A percentile compares a stretch with the other conserved stretches of the same genome.
These are phyloP conservation scores for Acipenser transmontanus DNA, from an alignment of 2,797 vertebrate genomes.

Conservation along the genomic window DNA sequence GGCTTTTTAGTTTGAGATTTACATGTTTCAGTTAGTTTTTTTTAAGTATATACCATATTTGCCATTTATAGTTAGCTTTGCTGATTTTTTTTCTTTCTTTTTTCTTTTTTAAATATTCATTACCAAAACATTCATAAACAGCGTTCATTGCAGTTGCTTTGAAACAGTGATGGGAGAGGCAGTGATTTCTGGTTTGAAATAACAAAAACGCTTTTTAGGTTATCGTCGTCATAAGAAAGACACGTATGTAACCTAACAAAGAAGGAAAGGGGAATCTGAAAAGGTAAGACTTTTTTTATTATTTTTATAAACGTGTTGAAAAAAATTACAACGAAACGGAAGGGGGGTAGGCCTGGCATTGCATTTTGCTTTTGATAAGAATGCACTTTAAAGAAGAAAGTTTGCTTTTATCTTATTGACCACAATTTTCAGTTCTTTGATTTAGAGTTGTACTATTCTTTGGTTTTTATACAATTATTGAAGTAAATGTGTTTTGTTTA, in stretches of 20 bases:
- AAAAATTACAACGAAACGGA: too few species aligned
- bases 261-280: conserved; percentile 20
- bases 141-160: conserved; percentile 25
- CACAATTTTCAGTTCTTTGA: too few species aligned
- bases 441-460: too few species aligned
- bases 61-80: neutral
- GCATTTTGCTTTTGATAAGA: too few species aligned
- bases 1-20: conserved; percentile 14
- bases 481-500: too few species aligned
- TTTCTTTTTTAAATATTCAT: conserved; percentile 6
- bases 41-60: conserved; percentile 5
- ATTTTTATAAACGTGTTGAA: neutral
- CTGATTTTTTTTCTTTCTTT: conserved; percentile 13
- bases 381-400: too few species aligned
- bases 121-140: conserved; percentile 20
- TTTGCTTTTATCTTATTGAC: too few species aligned
- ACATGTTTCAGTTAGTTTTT: conserved; percentile 21
- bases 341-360: too few species aligned
- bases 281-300: neutral
- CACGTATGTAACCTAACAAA: conserved; percentile 54
- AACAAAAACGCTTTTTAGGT: conserved; percentile 29
- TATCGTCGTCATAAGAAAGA: conserved; percentile 29
- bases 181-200: conserved; percentile 41
- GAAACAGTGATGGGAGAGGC: conserved; percentile 55
- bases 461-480: too few species aligned